Base-by-base conservation (phyloP, 2,888 invertebrate genomes). In the Crepidodera aurea region DNA sequence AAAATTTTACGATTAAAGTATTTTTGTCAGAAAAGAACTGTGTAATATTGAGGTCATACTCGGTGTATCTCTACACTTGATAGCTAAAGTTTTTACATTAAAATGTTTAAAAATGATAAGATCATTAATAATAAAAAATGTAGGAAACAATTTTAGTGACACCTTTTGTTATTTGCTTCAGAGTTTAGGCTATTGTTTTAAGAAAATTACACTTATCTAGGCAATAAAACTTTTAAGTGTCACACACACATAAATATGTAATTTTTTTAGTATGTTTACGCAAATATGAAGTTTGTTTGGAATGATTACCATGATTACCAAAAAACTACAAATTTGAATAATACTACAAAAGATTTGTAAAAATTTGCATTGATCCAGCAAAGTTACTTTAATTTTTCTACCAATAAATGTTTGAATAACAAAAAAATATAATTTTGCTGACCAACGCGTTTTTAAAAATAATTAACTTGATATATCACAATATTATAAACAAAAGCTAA, bases 391-490 rank as follows among this genome's bases (percentile, higher is more conserved):
- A 29, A 4, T 25, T 25, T 10, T 8, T 29, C 10, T 8, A 29
- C 4, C 29, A 29, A 29, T 29, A 29, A 29, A 29, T 25, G 25
- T 7, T 25, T 7, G 25, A 7, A 3, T 5, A 5, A 25, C 7
- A 25, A 8, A 10, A 29, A 29, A n/a, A n/a, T n/a, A n/a, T n/a
- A 27, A 48, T 13, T 25, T 48, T 13, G 27, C 48, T 15, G 19
- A 48, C 6, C 5, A 48, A 27, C 15, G 27, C 27, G 4, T 16
- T 48, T n/a, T 16, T 44, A 44, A 44, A 44, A 44, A 22, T 44
- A 44, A 44, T 12, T 44, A 44, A 39, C 39, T 48, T 8, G 25
- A 25, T 27, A 40, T 53, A 53, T 53, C 53, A 53, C 53, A 53
- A 32, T 22, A 51, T 15, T 37, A 27, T 19, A 19, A 37, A 18